Evolutionary conservation across 2,888 invertebrate species (phyloP), one percentile per base, ranked within the genome.

Genomic region (Drosophila austrosaltans): DNA sequence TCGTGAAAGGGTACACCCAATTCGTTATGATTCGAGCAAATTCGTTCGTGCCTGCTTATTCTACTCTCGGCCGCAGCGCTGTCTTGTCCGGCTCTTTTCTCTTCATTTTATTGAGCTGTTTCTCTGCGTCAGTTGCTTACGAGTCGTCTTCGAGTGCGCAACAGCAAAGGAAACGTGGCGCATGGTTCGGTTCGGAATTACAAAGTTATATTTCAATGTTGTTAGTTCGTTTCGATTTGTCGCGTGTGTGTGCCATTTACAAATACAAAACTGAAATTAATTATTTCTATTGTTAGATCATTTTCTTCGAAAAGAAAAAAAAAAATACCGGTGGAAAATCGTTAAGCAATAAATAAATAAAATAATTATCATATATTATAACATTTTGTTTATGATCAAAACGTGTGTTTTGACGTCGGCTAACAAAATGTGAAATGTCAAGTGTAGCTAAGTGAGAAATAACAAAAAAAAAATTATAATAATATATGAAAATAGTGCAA

Each of bases 131-230:
- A 90, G 90, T 90, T 86, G 84, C 80, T 87, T 90, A 68, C 82
- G 85, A 90, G 89, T 82, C 87, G 88, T 90, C 87, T 83, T 81
- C 80, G 87, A 89, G 89, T 82, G 77, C 82, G 82, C 85, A 84
- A 87, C 83, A 82, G 81, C 71, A 78, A 56, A 69, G 48, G 68
- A 69, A 76, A 72, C 73, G 77, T 76, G 80, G 44, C 44, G 44
- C 44, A 48, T 20, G 48, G 10, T 42, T 62, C 66, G 78, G 72
- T 75, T 60, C 60, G 48, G 62, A 58, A 69, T 66, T 68, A 66
- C 65, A 69, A 72, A 66, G 75, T 62, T 73, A 60, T 54, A 63
- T 57, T 57, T 62, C 56, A 56, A 60, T 71, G 36, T 61, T 60
- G 58, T 64, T 62, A 42, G 36, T 44, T 58, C 53, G 44, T 63